Conservation (phyloP, 2,797 vertebrate genomes). For the Lagorchestes hirsutus region DNA sequence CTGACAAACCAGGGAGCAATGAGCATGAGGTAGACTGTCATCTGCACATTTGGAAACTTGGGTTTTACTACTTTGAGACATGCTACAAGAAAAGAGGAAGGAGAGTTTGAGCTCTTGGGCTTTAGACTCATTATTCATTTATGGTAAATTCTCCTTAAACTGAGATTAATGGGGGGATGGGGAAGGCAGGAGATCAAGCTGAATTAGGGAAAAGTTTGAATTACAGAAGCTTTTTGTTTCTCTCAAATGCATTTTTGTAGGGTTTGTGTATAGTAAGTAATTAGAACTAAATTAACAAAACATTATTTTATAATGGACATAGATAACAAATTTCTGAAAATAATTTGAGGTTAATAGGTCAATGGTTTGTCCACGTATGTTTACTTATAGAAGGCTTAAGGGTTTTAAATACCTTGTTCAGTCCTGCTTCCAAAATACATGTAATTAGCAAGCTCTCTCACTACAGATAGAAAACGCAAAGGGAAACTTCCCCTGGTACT, state of each 20-base stretch:
- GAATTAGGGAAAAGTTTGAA: conserved; percentile 54
- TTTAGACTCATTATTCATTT: conserved; percentile 11
- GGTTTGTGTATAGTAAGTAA: not conserved
- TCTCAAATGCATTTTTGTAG: not conserved
- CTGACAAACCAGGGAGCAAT: not conserved
- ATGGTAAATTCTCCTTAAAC: conserved; percentile 16
- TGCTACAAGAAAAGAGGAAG: conserved; percentile 8
- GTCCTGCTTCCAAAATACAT: conserved; percentile 16
- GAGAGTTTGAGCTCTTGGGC: not conserved
- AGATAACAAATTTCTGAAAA: not conserved
- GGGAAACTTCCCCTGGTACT: not conserved
- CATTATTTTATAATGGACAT: not conserved
- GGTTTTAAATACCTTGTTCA: conserved; percentile 20
- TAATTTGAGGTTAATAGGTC: not conserved
- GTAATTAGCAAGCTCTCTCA: conserved; percentile 30
- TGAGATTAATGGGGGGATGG: not conserved
- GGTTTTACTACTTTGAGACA: not conserved
- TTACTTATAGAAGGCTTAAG: conserved; percentile 28
- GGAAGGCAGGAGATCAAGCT: not conserved
- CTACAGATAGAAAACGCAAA: conserved; percentile 13
- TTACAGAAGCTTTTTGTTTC: not conserved
- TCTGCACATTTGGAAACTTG: conserved; percentile 3
- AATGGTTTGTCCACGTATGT: not conserved
- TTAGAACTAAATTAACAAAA: not conserved
- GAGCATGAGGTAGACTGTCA: not conserved